Conservation (phyloP, 2,113 vertebrate genomes). For the Rutilus rutilus region DNA sequence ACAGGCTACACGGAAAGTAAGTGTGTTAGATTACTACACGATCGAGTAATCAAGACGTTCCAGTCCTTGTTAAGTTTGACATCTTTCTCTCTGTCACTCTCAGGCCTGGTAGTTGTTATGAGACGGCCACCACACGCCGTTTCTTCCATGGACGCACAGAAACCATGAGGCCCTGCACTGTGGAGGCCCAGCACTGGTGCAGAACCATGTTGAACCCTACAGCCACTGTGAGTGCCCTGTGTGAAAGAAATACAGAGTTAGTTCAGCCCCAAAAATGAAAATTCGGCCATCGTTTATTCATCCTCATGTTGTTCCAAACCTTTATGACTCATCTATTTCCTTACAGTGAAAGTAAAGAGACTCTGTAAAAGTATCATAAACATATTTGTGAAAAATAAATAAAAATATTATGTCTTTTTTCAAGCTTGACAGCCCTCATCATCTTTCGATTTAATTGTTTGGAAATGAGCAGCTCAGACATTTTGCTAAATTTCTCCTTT, state of each 20-base stretch:
- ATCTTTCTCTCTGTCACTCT: constrained; percentile 44
- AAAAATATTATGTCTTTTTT: too few species aligned
- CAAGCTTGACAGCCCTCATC: background rate
- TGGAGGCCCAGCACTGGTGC: constrained; percentile 89
- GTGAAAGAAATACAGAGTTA: background rate
- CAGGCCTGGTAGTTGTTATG: constrained; percentile 92
- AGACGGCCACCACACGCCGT: constrained; percentile 89
- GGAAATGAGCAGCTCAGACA: background rate
- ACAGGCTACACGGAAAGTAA: constrained; percentile 83
- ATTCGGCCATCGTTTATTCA: background rate
- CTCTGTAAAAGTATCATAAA: background rate
- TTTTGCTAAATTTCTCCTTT: background rate
- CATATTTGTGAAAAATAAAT: too few species aligned
- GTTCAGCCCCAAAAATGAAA: background rate
- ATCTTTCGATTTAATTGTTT: background rate
- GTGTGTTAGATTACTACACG: constrained; percentile 6
- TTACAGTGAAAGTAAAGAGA: background rate
- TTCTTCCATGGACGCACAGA: constrained; percentile 97
- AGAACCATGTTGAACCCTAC: constrained; percentile 83
- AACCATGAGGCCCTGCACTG: constrained; percentile 88
- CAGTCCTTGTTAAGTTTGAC: background rate
- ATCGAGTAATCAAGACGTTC: background rate
- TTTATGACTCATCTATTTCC: background rate
- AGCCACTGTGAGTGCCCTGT: constrained; percentile 29
- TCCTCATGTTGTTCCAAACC: background rate